phyloP scores from a whole-genome alignment of 1,140 invertebrate species.

The Neodiprion pinetum region DNA sequence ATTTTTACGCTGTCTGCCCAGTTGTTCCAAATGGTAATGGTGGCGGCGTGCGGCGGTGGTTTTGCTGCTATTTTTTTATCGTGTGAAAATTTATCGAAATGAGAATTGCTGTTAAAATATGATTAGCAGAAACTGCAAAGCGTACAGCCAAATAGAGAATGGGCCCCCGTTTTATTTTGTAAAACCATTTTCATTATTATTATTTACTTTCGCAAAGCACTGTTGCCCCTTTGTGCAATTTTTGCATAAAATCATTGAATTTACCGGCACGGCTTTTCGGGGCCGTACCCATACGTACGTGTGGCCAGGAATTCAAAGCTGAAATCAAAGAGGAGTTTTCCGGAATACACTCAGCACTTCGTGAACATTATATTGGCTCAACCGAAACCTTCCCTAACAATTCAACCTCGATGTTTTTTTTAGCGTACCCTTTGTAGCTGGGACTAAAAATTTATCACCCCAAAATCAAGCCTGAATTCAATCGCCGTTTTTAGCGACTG shows the following conservation, averaged over 20 bases:
- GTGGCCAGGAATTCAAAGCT: not conserved
- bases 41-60: conserved; percentile 27
- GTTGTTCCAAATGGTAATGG: conserved; percentile 24
- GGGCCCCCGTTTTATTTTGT: not conserved
- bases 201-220: not conserved
- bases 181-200: not conserved
- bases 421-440: no score
- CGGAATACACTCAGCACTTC: not conserved
- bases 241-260: conserved; percentile 5
- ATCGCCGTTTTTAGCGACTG: no score
- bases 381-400: not conserved
- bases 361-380: conserved; percentile 3
- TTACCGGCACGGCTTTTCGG: not conserved
- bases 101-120: conserved; percentile 51
- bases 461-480: no score
- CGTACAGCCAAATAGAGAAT: not conserved
- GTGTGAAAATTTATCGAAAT: conserved; percentile 44
- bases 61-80: conserved; percentile 41
- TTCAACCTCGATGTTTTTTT: not conserved
- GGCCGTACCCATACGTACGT: not conserved
- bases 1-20: conserved; percentile 8
- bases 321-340: not conserved
- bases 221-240: conserved; percentile 7
- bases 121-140: not conserved
- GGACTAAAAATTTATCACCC: no score